These are phyloP conservation scores for Caranx ignobilis DNA, from an alignment of 2,113 vertebrate species.

Conservation along the genomic window DNA sequence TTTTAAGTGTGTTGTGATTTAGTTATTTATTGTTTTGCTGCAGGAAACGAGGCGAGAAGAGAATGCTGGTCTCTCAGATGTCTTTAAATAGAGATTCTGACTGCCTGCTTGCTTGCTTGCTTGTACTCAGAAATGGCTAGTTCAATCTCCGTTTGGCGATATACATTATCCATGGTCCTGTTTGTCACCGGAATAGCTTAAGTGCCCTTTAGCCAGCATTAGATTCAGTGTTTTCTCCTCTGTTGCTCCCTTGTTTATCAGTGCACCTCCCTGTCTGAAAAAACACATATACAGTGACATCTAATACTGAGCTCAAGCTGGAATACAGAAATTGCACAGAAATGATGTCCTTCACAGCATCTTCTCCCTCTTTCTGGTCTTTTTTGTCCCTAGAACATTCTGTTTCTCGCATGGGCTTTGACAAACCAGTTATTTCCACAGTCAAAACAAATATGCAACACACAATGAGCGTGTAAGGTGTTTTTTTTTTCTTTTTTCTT, in stretches of 20 bases:
- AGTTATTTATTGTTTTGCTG: slow-evolving; percentile 76
- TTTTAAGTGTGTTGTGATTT: slow-evolving; percentile 79
- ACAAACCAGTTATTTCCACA: slow-evolving; percentile 29
- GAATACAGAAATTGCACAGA: slow-evolving; percentile 18
- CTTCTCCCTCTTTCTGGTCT: neutral
- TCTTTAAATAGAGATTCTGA: slow-evolving; percentile 76
- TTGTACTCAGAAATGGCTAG: slow-evolving; percentile 58
- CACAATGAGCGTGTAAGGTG: neutral
- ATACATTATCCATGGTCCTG: slow-evolving; percentile 63
- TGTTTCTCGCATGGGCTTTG: slow-evolving; percentile 9
- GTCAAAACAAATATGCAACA: slow-evolving; percentile 16
- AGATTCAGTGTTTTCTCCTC: slow-evolving; percentile 51
- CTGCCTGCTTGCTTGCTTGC: slow-evolving; percentile 54
- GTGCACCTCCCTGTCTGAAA: slow-evolving; percentile 29
- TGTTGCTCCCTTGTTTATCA: slow-evolving; percentile 46
- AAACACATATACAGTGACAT: slow-evolving; percentile 26
- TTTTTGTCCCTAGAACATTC: neutral
- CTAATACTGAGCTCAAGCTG: slow-evolving; percentile 8
- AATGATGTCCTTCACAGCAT: slow-evolving; percentile 4
- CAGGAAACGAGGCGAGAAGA: slow-evolving; percentile 57
- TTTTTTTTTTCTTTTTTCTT: neutral
- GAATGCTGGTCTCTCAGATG: slow-evolving; percentile 62
- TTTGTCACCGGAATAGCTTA: slow-evolving; percentile 73
- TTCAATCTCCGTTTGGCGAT: slow-evolving; percentile 66
- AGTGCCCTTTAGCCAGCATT: slow-evolving; percentile 75